Percentiles rank a stretch among this genome's conserved stretches.
Conservation (phyloP, 64 coral and sea anemone species). For the Anthopleura sola region DNA sequence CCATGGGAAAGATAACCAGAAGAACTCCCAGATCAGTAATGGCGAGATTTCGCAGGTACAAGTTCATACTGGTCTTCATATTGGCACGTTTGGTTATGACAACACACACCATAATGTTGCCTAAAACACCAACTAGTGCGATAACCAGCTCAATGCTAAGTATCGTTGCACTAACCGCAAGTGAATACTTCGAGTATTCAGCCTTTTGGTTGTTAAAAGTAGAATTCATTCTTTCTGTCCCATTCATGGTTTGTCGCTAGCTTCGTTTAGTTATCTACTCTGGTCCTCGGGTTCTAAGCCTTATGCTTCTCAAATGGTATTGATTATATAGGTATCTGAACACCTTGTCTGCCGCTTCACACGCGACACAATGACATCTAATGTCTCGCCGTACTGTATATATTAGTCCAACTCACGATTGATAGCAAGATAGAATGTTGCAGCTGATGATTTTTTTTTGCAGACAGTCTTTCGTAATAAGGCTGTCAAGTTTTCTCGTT, state of each 20-base stretch:
- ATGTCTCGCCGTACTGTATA: background rate
- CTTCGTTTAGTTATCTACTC: background rate
- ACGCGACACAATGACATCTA: background rate
- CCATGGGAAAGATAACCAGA: conserved; percentile 35
- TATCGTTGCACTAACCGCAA: background rate
- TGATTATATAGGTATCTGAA: background rate
- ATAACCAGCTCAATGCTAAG: conserved; percentile 7
- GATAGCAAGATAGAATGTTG: background rate
- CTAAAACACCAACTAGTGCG: conserved; percentile 33
- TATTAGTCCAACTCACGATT: background rate
- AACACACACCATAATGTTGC: conserved; percentile 25
- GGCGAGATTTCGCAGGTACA: conserved; percentile 40
- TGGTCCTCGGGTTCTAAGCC: background rate
- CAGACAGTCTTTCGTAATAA: background rate
- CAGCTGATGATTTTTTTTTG: background rate
- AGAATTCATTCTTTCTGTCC: background rate
- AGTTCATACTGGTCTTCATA: conserved; percentile 19
- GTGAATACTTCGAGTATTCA: background rate
- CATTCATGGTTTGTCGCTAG: background rate
- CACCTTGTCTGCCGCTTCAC: background rate
- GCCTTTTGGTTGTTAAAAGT: background rate
- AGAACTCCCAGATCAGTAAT: conserved; percentile 47
- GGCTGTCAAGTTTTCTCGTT: background rate
- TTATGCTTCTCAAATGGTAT: background rate
- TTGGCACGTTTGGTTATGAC: conserved; percentile 25